Conservation (phyloP, 2,797 vertebrate genomes). For the Protosalanx chinensis region DNA sequence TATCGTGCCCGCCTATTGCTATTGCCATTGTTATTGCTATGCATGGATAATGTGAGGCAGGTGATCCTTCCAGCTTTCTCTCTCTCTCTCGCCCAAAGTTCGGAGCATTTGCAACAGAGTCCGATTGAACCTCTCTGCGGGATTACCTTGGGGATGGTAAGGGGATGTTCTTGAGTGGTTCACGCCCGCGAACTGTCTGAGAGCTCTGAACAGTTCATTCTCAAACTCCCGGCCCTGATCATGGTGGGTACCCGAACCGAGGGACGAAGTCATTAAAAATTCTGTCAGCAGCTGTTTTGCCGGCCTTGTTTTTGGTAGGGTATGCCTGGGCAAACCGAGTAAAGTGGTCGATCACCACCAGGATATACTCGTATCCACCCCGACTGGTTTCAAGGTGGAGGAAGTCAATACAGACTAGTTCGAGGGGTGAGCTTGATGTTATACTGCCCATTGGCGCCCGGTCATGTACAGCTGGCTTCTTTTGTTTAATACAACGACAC, state of each 20-base stretch:
- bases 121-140: too few species aligned
- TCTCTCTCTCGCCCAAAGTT: neutral
- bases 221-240: slow-evolving; percentile 3
- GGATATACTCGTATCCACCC: slow-evolving; percentile 3
- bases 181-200: too few species aligned
- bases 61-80: slow-evolving; percentile 4
- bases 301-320: slow-evolving; percentile 27
- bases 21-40: too few species aligned
- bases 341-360: neutral
- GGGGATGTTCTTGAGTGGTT: too few species aligned
- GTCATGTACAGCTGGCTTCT: neutral
- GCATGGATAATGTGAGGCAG: neutral
- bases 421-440: neutral
- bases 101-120: neutral
- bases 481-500: slow-evolving; percentile 13
- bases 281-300: slow-evolving; percentile 12
- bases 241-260: slow-evolving; percentile 13
- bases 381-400: slow-evolving; percentile 12
- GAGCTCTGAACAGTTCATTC: too few species aligned
- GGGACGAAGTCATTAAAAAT: slow-evolving; percentile 34
- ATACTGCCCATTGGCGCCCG: slow-evolving; percentile 11
- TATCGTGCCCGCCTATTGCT: too few species aligned
- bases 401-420: slow-evolving; percentile 21
- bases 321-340: neutral
- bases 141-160: too few species aligned